phyloP scores from a whole-genome alignment of 2,888 invertebrate genomes.

The Pristionchus entomophagus region DNA sequence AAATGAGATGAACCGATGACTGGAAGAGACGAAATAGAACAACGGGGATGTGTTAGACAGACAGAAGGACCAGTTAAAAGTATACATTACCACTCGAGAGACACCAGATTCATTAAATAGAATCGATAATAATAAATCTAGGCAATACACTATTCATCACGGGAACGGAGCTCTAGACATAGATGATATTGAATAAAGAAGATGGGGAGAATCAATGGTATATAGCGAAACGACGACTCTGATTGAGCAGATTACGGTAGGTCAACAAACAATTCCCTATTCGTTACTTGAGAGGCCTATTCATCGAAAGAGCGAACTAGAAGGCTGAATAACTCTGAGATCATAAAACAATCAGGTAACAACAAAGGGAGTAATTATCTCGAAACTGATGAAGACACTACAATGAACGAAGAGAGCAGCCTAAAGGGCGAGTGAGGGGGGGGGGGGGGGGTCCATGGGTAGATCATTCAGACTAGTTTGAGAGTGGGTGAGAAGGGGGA shows the following conservation, averaged over 20 bases:
- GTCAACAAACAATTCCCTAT: neutral
- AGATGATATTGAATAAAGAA: neutral
- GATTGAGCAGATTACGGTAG: neutral
- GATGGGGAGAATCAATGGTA: too few species aligned
- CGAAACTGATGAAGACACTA: too few species aligned
- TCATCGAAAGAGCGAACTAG: constrained; percentile 36
- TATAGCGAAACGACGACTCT: neutral
- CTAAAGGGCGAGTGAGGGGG: neutral
- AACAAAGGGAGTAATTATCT: neutral
- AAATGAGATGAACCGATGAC: neutral
- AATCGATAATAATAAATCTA: neutral
- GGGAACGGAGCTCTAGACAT: neutral
- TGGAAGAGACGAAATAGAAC: neutral
- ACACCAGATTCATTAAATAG: neutral
- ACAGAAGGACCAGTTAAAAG: neutral
- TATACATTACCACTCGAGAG: neutral
- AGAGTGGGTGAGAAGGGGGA: constrained; percentile 43
- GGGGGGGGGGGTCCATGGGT: neutral
- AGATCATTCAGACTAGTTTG: constrained; percentile 25
- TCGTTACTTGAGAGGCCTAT: constrained; percentile 3
- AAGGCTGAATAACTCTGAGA: neutral
- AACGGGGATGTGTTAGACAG: neutral
- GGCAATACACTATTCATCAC: neutral
- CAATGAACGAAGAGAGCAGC: neutral
- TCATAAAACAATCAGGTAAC: constrained; percentile 14